Evolutionary conservation across 2,888 invertebrate species (phyloP), one percentile per base, ranked within the genome.

Genomic region (Drosophila mimetica): DNA sequence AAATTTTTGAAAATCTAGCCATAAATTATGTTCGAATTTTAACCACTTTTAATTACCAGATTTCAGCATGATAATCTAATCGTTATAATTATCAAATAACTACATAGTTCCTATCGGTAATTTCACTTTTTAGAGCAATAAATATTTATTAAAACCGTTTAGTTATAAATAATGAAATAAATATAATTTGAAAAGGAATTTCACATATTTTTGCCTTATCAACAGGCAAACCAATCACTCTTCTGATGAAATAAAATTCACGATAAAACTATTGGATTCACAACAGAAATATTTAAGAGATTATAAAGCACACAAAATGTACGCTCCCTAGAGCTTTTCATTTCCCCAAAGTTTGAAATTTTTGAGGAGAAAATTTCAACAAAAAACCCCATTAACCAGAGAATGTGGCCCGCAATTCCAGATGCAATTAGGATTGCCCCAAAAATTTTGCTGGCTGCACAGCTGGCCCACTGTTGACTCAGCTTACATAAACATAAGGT

Each of bases 401-500:
- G 7, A 36, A 14, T 30, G 39, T 18, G 9, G 25, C 11, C n/a
- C 13, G 7, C 32, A 13, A 1, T 9, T 13, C 37, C 32, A 34
- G 9, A 37, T 59, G 60, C 59, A 60, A 13, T 59, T 46, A 22
- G 20, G 9, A 59, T 46, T 39, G 60, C 37, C 46, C 60, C 34
- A 37, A 57, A 60, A 60, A 60, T 60, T 11, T 4, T 18, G 13
- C 4, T 11, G 18, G 8, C 18, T 14, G 20, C 18, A 41, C 61
- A 63, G 61, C 39, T 63, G 61, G 4, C 11, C 16, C 7, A 3
- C 20, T 77, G 44, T 84, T 84, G 59, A 61, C 32, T 58, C 75
- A 79, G 80, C 83, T 77, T 77, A 71, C 47, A 77, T 71, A 86
- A 70, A 80, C 57, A 71, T 28, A 20, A 34, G 46, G 58, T 37